Conservation (phyloP, 2,113 vertebrate genomes). For the Struthio camelus region DNA sequence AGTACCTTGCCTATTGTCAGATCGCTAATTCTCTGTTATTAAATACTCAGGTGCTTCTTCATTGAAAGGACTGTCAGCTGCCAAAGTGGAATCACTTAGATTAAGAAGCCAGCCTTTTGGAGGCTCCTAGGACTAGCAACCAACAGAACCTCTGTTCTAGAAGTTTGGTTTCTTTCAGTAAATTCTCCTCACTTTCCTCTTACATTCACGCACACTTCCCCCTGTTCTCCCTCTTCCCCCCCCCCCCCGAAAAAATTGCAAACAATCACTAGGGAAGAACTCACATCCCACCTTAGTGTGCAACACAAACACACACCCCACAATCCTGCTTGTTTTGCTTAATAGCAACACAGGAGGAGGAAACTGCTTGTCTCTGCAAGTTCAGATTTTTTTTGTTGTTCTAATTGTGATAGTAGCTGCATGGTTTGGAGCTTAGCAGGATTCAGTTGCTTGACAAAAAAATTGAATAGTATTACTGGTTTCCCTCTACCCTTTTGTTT, state of each 20-base stretch:
- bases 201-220: neutral
- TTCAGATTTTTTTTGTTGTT: neutral
- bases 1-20: constrained; percentile 68
- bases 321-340: neutral
- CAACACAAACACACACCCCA: neutral
- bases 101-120: constrained; percentile 34
- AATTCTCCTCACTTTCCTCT: neutral
- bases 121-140: neutral
- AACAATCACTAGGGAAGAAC: neutral
- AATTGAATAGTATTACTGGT: neutral
- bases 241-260: neutral
- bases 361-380: neutral
- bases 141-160: neutral
- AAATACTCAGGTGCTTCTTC: constrained; percentile 60
- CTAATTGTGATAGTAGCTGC: neutral
- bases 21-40: constrained; percentile 70
- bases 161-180: neutral
- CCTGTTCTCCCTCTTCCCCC: no score
- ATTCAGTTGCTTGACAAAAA: neutral
- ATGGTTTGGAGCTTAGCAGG: neutral
- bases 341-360: neutral
- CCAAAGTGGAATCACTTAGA: constrained; percentile 16
- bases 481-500: neutral
- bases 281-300: neutral
- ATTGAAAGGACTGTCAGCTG: constrained; percentile 63